phyloP scores from a whole-genome alignment of 2,797 vertebrate genomes.

The Esox masquinongy region DNA sequence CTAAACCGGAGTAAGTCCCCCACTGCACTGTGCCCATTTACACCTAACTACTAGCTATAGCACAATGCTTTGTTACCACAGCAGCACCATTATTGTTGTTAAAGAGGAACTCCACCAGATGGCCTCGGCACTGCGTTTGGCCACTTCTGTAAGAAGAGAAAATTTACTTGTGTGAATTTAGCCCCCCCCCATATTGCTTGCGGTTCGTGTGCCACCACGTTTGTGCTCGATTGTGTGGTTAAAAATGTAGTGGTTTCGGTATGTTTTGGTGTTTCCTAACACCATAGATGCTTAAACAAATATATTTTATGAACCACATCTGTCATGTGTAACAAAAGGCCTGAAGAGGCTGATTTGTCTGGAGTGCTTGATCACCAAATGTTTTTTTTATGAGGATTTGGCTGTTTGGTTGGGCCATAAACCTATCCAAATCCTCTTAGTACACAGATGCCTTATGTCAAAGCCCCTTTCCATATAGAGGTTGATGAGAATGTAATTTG shows the following conservation, averaged over 20 bases:
- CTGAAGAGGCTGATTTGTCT: constrained; percentile 6
- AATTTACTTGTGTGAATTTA: background rate
- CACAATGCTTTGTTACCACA: constrained; percentile 23
- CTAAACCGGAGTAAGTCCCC: constrained; percentile 89
- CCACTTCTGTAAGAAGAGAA: background rate
- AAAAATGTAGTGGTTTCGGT: background rate
- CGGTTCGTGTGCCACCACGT: background rate
- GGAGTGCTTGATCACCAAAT: background rate
- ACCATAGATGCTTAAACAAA: background rate
- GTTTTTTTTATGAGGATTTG: background rate
- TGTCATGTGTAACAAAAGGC: constrained; percentile 2
- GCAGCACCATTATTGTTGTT: constrained; percentile 19
- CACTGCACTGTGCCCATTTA: constrained; percentile 15
- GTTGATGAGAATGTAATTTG: background rate
- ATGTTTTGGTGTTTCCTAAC: background rate
- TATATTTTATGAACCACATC: constrained; percentile 1
- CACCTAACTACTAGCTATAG: constrained; percentile 6
- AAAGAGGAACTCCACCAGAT: constrained; percentile 34
- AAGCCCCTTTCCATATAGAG: background rate
- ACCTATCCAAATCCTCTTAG: background rate
- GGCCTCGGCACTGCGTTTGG: background rate
- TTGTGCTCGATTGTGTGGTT: background rate
- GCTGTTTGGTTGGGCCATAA: background rate
- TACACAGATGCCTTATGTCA: background rate
- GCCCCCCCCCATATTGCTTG: background rate